These are phyloP conservation scores for Mastacembelus armatus DNA, from an alignment of 2,797 vertebrate species.

Conservation along the genomic window DNA sequence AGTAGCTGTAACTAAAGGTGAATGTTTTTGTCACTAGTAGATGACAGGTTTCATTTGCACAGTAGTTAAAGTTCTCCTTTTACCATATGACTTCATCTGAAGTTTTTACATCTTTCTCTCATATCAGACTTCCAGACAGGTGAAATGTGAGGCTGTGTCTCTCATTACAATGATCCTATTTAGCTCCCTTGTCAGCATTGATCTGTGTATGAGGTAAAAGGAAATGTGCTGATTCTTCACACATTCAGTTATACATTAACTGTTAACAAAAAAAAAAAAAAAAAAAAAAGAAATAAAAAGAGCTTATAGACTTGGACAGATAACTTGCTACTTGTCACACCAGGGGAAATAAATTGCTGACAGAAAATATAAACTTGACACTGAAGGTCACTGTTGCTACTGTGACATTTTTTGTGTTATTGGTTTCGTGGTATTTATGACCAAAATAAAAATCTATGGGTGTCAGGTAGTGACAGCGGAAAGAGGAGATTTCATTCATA, in stretches of 20 bases:
- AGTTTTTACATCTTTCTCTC: conserved; percentile 3
- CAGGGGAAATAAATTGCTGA: conserved; percentile 77
- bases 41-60: not conserved
- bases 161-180: conserved; percentile 80
- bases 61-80: not conserved
- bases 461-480: not conserved
- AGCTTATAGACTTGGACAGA: conserved; percentile 74
- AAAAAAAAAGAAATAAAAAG: conserved; percentile 77
- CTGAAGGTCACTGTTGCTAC: conserved; percentile 77
- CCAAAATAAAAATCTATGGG: conserved; percentile 55
- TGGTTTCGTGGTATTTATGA: conserved; percentile 69
- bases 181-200: conserved; percentile 71
- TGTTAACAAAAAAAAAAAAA: conserved; percentile 72
- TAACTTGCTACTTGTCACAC: conserved; percentile 82
- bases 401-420: conserved; percentile 65
- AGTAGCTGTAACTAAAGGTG: conserved; percentile 5
- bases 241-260: conserved; percentile 85
- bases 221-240: conserved; percentile 84
- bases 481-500: conserved; percentile 3
- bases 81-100: not conserved
- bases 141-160: conserved; percentile 39
- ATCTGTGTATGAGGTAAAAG: conserved; percentile 75
- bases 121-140: conserved; percentile 9
- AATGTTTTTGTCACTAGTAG: not conserved
- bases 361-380: conserved; percentile 77